Conservation (phyloP, 1,140 invertebrate genomes). For the Cepaea nemoralis region DNA sequence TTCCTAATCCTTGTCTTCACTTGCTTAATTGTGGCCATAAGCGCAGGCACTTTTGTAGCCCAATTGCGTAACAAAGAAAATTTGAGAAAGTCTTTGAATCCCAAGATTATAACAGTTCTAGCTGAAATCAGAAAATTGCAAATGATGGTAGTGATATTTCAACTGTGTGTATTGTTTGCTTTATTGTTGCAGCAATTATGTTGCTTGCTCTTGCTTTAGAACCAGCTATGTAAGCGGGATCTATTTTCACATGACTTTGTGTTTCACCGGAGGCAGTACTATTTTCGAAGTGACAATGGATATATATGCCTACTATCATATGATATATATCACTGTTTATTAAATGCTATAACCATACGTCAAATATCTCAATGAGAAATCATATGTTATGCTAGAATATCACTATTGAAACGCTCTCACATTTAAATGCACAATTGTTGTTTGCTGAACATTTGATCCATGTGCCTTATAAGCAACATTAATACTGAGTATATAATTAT, state of each 20-base stretch:
- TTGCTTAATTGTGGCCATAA: background rate
- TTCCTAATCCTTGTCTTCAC: background rate
- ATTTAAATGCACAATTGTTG: no score
- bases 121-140: conserved; percentile 5
- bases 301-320: conserved; percentile 25
- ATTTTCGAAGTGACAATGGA: conserved; percentile 12
- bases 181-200: background rate
- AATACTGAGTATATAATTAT: no score
- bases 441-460: no score
- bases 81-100: background rate
- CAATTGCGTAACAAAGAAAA: background rate
- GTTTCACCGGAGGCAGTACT: background rate
- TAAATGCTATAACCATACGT: no score
- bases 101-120: background rate
- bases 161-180: background rate
- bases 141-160: conserved; percentile 12
- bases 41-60: background rate
- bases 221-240: background rate
- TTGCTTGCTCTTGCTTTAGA: background rate
- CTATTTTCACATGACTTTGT: background rate
- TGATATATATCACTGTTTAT: no score
- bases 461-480: no score
- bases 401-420: no score
- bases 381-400: no score
- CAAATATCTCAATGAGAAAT: no score